These are phyloP conservation scores for Ophiodon elongatus DNA, from an alignment of 2,113 vertebrate species.

Conservation along the genomic window DNA sequence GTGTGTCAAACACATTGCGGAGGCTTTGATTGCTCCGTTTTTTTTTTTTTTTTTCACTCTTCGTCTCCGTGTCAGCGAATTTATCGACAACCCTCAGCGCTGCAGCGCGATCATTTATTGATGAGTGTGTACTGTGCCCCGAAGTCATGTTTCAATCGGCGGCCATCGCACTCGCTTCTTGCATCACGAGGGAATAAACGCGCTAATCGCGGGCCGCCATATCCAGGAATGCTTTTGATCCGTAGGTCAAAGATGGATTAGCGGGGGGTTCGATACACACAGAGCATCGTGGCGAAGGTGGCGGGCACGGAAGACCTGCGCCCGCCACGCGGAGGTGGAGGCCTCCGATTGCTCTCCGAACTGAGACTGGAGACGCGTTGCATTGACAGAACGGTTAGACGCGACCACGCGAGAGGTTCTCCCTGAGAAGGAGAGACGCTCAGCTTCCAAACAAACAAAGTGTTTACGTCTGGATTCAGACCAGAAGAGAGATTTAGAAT, in stretches of 20 bases:
- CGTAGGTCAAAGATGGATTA: slow-evolving; percentile 62
- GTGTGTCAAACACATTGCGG: background rate
- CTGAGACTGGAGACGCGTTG: background rate
- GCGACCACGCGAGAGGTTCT: background rate
- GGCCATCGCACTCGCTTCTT: slow-evolving; percentile 1
- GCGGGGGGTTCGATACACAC: slow-evolving; percentile 15
- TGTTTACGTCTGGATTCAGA: background rate
- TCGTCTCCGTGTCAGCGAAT: background rate
- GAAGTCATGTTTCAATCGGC: slow-evolving; percentile 44
- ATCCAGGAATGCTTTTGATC: slow-evolving; percentile 55
- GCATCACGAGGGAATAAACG: slow-evolving; percentile 35
- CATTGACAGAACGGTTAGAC: background rate
- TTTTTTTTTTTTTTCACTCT: no score
- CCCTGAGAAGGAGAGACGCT: background rate
- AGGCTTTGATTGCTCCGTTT: background rate
- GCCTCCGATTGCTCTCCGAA: background rate
- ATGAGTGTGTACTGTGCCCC: slow-evolving; percentile 36
- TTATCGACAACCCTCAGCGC: slow-evolving; percentile 61
- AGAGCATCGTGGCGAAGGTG: no score
- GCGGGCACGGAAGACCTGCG: background rate
- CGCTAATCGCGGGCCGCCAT: slow-evolving; percentile 28
- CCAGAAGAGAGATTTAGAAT: background rate
- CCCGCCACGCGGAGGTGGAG: background rate
- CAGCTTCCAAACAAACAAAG: background rate
- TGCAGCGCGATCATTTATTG: slow-evolving; percentile 49